A percentile compares a stretch with the other conserved stretches of the same genome.
Conservation (phyloP, 1,140 invertebrate species). For the Protaetia brevitarsis region DNA sequence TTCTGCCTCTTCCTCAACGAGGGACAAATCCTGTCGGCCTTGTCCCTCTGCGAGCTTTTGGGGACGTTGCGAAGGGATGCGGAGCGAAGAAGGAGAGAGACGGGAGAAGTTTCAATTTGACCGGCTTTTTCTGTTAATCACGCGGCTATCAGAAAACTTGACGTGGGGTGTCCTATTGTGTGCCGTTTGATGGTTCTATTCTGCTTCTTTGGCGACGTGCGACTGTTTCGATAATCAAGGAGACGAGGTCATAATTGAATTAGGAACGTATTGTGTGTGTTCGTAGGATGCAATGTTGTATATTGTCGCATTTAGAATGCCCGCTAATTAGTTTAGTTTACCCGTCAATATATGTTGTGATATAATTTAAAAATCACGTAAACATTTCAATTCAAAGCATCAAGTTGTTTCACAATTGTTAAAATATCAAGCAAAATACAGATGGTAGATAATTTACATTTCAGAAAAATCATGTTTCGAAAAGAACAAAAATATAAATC, state of each 20-base stretch:
- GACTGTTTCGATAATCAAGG: neutral
- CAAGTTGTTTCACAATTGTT: too few relatives aligned
- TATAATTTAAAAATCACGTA: too few relatives aligned
- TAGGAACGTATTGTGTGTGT: neutral
- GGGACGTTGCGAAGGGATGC: neutral
- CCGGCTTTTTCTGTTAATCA: neutral
- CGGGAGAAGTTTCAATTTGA: too few relatives aligned
- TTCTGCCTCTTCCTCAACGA: conserved; percentile 1
- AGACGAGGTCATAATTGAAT: conserved; percentile 16
- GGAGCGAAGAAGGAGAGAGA: neutral
- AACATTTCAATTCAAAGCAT: too few relatives aligned
- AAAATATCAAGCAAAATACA: too few relatives aligned
- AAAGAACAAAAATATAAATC: too few relatives aligned
- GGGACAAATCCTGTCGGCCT: neutral
- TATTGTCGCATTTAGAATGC: too few relatives aligned
- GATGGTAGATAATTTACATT: too few relatives aligned
- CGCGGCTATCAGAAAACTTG: neutral
- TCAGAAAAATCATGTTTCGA: too few relatives aligned
- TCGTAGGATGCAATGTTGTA: too few relatives aligned
- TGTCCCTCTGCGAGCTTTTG: neutral
- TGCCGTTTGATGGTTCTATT: conserved; percentile 1
- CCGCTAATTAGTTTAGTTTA: too few relatives aligned
- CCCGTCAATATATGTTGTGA: too few relatives aligned
- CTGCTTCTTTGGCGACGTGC: neutral
- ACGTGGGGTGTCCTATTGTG: neutral